These are phyloP conservation scores for Tetramorium simillimum DNA, from an alignment of 1,140 invertebrate species.

Conservation along the genomic window DNA sequence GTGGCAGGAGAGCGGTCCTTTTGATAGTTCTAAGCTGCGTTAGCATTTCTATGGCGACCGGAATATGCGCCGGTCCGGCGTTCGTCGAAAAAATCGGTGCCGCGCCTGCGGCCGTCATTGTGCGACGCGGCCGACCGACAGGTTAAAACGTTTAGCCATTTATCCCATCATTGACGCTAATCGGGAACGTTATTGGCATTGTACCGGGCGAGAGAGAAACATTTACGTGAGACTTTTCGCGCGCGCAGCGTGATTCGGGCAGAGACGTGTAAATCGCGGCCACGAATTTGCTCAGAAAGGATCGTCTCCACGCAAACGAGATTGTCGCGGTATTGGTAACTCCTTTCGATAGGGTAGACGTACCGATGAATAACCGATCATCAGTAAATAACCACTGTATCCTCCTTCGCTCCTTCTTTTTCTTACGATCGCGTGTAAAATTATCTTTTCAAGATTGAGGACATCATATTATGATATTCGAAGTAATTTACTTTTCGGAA, in stretches of 20 bases:
- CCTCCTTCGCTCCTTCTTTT: background rate
- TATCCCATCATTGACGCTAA: slow-evolving; percentile 73
- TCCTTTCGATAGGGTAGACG: background rate
- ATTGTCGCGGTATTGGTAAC: slow-evolving; percentile 2
- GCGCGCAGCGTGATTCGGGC: slow-evolving; percentile 20
- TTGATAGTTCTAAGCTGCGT: slow-evolving; percentile 72
- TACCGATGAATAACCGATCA: slow-evolving; percentile 21
- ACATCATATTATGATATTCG: background rate
- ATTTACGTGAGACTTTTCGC: slow-evolving; percentile 1
- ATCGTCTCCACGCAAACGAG: slow-evolving; percentile 18
- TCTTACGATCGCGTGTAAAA: background rate
- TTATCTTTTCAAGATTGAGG: background rate
- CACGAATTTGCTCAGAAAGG: slow-evolving; percentile 38
- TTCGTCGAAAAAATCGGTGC: slow-evolving; percentile 64
- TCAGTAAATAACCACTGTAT: background rate
- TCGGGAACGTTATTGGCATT: slow-evolving; percentile 57
- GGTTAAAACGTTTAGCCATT: slow-evolving; percentile 70
- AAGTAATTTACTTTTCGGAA: background rate
- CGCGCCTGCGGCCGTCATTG: slow-evolving; percentile 63
- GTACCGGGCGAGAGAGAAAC: background rate
- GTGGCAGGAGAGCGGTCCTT: slow-evolving; percentile 63
- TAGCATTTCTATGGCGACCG: slow-evolving; percentile 73
- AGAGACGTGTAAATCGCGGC: slow-evolving; percentile 51
- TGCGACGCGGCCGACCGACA: slow-evolving; percentile 54
- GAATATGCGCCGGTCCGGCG: slow-evolving; percentile 58